phyloP scores from a whole-genome alignment of 2,888 invertebrate species.

The Drosophila emarginata region DNA sequence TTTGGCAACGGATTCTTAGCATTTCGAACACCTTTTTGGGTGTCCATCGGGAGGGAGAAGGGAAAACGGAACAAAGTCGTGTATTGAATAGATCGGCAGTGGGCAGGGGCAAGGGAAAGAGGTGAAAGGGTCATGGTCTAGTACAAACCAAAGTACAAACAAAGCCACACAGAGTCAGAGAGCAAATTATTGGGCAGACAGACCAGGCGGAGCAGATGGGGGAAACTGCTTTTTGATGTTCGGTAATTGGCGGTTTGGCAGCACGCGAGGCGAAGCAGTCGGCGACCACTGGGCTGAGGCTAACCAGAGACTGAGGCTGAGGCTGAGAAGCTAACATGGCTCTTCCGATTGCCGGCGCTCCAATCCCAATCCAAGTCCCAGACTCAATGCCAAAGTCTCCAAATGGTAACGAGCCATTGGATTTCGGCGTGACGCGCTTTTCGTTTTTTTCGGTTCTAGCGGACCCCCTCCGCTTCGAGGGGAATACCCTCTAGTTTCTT shows the following conservation, averaged over 20 bases:
- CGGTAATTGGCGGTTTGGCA: slow-evolving; percentile 77
- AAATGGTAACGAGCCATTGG: slow-evolving; percentile 70
- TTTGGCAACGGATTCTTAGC: slow-evolving; percentile 64
- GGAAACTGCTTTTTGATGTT: slow-evolving; percentile 76
- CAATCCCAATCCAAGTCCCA: slow-evolving; percentile 11
- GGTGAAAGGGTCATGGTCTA: slow-evolving; percentile 19
- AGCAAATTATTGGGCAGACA: slow-evolving; percentile 26
- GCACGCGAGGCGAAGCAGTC: slow-evolving; percentile 66
- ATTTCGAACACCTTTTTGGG: slow-evolving; percentile 75
- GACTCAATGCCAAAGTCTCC: slow-evolving; percentile 29
- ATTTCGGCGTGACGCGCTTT: slow-evolving; percentile 74
- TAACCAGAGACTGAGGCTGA: not conserved
- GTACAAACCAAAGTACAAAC: slow-evolving; percentile 56
- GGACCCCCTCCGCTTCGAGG: too few relatives aligned
- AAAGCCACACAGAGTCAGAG: slow-evolving; percentile 53
- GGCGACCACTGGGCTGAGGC: slow-evolving; percentile 22
- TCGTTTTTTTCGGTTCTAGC: slow-evolving; percentile 41
- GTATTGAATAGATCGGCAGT: not conserved
- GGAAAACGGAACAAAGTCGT: slow-evolving; percentile 2
- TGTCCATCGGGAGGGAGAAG: slow-evolving; percentile 42
- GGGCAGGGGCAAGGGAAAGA: slow-evolving; percentile 11
- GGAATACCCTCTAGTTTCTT: not conserved
- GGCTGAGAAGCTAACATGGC: slow-evolving; percentile 26
- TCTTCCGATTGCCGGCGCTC: slow-evolving; percentile 68
- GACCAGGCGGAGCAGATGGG: slow-evolving; percentile 48